Evolutionary conservation across 2,888 invertebrate species (phyloP), one percentile per base, ranked within the genome.

Genomic region (Drosophila fulvimacula): DNA sequence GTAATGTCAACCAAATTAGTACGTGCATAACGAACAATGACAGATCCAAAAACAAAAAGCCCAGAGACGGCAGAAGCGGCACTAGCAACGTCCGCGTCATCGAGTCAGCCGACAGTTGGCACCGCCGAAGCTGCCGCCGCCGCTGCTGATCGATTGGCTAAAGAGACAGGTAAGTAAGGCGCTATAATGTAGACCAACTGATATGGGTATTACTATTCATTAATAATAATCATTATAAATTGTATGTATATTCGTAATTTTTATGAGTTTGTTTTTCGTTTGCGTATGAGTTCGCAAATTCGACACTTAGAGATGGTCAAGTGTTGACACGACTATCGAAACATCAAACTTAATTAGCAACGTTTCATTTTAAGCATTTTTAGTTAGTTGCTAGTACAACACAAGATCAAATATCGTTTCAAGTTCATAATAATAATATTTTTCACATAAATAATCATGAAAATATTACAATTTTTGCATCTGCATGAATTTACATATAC

Each of bases 131-230:
- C 49, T 7, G 46, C 30, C 42, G 51, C 21, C 32, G 46, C 49
- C 11, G 64, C 36, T 39, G 51, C 34, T 51, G 46, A 17, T 5
- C 44, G 59, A 46, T 48, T 52, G 48, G 51, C 73, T 24, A 68
- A n/a, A 17, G 17, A 32, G 39, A 53, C 48, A 78, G 53, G 75
- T 75, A 63, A 73, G 78, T 77, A 24, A 56, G 38, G 46, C 36
- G 5, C 34, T 27, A 21, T 13, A 1, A 44, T 51, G 58, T 7
- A 11, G 48, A 0, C n/a, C 57, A 56, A 36, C 41, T 58, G 27
- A 39, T 44, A n/a, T 51, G 46, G 59, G 39, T 34, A 30, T 59
- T 48, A 24, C 52, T 32, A 56, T 42, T 68, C 46, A 34, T 53
- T 39, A 36, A 19, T 55, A 39, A 27, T 24, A 64, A n/a, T 36